phyloP scores from a whole-genome alignment of 2,797 vertebrate species.

The Pogonophryne albipinna region DNA sequence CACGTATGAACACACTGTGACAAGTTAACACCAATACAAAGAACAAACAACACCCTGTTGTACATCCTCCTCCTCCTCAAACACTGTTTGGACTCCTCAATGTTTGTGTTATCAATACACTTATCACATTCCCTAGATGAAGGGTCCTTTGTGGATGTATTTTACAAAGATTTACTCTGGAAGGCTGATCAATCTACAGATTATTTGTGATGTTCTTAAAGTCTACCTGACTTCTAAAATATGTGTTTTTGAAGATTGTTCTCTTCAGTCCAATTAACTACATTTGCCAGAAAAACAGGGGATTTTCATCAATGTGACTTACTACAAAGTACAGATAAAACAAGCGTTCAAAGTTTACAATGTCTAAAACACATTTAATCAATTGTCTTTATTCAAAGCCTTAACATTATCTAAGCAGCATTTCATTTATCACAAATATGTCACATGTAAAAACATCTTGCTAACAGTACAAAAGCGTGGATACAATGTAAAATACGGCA shows the following conservation, averaged over 20 bases:
- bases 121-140: slow-evolving; percentile 17
- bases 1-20: slow-evolving; percentile 36
- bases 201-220: neutral
- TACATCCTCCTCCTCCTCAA: neutral
- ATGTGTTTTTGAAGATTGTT: neutral
- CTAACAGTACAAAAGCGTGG: slow-evolving; percentile 63
- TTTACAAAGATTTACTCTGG: slow-evolving; percentile 16
- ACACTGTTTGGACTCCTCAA: neutral
- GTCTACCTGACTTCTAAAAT: neutral
- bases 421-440: slow-evolving; percentile 30
- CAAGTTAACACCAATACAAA: slow-evolving; percentile 34
- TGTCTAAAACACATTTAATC: slow-evolving; percentile 8
- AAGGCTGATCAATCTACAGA: neutral
- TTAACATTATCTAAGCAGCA: slow-evolving; percentile 16
- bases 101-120: neutral
- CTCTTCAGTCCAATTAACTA: neutral
- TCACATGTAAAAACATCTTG: slow-evolving; percentile 41
- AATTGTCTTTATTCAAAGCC: neutral
- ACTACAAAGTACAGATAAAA: neutral
- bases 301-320: neutral
- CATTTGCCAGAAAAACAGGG: neutral
- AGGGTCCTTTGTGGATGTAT: slow-evolving; percentile 6
- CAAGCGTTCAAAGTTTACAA: neutral
- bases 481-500: slow-evolving; percentile 61
- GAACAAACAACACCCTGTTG: slow-evolving; percentile 35